These are phyloP conservation scores for Hesperophylax magnus DNA, from an alignment of 1,140 invertebrate species.

Conservation along the genomic window DNA sequence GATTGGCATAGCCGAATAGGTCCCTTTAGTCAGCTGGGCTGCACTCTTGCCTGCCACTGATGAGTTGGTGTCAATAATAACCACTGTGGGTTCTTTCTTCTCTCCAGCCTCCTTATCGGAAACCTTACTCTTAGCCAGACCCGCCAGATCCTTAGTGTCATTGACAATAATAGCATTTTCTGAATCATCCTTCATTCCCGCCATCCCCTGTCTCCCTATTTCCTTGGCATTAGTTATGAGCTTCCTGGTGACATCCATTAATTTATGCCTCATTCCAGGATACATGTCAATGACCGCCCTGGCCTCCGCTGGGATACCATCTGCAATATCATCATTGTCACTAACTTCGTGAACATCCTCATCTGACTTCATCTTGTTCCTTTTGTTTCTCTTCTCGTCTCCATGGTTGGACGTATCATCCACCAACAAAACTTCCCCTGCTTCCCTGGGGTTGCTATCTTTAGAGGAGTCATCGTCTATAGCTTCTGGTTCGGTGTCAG, in stretches of 20 bases:
- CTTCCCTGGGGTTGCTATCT: constrained; percentile 45
- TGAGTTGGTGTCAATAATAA: constrained; percentile 85
- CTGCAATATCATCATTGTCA: constrained; percentile 54
- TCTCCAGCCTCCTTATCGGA: constrained; percentile 65
- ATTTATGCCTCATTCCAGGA: constrained; percentile 68
- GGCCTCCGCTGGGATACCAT: constrained; percentile 40
- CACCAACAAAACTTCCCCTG: constrained; percentile 54
- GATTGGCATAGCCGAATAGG: constrained; percentile 53
- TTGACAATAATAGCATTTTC: constrained; percentile 78
- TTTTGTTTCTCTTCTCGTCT: constrained; percentile 25
- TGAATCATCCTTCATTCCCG: constrained; percentile 52
- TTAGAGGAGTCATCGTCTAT: constrained; percentile 48
- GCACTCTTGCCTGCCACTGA: constrained; percentile 64
- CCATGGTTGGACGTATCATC: constrained; percentile 59
- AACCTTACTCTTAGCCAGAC: constrained; percentile 71
- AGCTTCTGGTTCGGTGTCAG: constrained; percentile 55
- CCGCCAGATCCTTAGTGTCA: constrained; percentile 80
- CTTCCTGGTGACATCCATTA: constrained; percentile 65
- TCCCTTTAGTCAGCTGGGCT: constrained; percentile 61
- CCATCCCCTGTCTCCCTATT: constrained; percentile 76
- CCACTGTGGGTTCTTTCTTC: constrained; percentile 82
- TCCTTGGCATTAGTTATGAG: constrained; percentile 74
- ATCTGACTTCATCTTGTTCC: constrained; percentile 36
- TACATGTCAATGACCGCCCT: constrained; percentile 46
- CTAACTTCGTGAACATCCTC: constrained; percentile 48